phyloP scores from a whole-genome alignment of 2,797 vertebrate genomes.

The Ibycter americanus region DNA sequence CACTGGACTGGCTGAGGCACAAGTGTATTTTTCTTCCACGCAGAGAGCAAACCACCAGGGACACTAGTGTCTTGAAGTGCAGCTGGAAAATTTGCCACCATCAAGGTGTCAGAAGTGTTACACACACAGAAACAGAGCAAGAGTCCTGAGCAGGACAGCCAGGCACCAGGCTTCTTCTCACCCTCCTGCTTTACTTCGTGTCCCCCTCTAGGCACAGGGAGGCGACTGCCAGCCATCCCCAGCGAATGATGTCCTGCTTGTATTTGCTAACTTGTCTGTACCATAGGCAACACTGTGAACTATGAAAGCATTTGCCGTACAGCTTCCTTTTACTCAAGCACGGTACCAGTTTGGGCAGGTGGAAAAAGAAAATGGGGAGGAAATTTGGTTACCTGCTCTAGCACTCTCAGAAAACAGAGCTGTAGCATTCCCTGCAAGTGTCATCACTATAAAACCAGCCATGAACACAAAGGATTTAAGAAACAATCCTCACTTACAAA shows the following conservation, averaged over 20 bases:
- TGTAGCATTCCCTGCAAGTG: background rate
- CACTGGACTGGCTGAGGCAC: background rate
- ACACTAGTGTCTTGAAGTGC: background rate
- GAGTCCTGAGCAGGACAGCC: background rate
- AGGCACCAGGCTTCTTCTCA: background rate
- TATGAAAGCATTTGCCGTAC: background rate
- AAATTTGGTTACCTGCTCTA: background rate
- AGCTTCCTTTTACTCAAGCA: background rate
- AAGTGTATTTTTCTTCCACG: background rate
- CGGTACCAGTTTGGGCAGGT: background rate
- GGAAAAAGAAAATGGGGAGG: background rate
- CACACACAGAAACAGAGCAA: background rate
- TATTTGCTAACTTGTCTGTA: background rate
- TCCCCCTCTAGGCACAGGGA: background rate
- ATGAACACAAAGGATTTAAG: constrained; percentile 34
- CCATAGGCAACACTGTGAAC: background rate
- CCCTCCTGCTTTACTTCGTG: background rate
- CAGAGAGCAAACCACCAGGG: background rate
- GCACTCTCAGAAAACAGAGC: background rate
- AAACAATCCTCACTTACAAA: constrained; percentile 62
- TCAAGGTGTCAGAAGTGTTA: background rate
- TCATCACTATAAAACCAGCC: background rate
- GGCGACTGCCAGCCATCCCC: background rate
- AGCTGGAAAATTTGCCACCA: background rate
- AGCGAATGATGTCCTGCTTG: background rate